phyloP scores from a whole-genome alignment of 2,888 invertebrate species.

The Amphipoea oculea region DNA sequence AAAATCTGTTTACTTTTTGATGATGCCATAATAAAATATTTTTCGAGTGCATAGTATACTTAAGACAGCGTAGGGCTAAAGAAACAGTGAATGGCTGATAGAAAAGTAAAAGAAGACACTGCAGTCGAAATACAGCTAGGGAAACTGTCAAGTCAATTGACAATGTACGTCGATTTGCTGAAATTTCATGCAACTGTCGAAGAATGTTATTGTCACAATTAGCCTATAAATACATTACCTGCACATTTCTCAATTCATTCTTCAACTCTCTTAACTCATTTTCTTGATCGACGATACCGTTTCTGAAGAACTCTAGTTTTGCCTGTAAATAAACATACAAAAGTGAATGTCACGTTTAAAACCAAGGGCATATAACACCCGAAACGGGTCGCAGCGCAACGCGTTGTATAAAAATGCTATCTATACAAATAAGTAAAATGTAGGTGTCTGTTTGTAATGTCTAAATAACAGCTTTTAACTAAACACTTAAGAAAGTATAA shows the following conservation, averaged over 20 bases:
- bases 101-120: background rate
- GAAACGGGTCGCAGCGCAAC: background rate
- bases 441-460: no score
- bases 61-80: no score
- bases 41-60: background rate
- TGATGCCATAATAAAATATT: background rate
- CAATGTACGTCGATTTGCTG: background rate
- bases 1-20: background rate
- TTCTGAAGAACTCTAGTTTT: slow-evolving; percentile 80
- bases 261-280: slow-evolving; percentile 76
- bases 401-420: background rate
- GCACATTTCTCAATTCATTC: slow-evolving; percentile 72
- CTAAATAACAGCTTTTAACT: no score
- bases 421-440: no score
- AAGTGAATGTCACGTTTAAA: background rate
- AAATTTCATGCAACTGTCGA: background rate
- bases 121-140: background rate
- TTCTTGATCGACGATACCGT: slow-evolving; percentile 79
- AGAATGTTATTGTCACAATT: background rate
- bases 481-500: no score
- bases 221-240: slow-evolving; percentile 68
- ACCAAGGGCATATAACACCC: background rate
- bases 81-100: background rate
- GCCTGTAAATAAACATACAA: slow-evolving; percentile 70
- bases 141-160: background rate